These are phyloP conservation scores for Anarrhichthys ocellatus DNA, from an alignment of 2,113 vertebrate genomes.

Conservation along the genomic window DNA sequence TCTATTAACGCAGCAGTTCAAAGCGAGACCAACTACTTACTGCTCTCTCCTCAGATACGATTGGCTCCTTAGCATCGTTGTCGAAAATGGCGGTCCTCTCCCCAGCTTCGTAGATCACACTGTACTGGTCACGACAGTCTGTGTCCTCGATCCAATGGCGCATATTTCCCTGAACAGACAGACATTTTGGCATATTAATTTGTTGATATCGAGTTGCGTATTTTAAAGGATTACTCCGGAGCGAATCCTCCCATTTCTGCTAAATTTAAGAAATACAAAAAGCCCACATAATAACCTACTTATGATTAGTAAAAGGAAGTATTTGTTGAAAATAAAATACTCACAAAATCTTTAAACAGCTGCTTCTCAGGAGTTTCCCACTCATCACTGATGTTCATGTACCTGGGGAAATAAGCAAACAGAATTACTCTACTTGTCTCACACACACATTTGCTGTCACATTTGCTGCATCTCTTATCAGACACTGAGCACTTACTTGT, in stretches of 20 bases:
- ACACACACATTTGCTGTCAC: not conserved
- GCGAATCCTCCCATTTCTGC: not conserved
- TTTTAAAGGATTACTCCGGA: no score
- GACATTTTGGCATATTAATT: not conserved
- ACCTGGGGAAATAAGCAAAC: slow-evolving; percentile 73
- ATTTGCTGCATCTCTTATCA: not conserved
- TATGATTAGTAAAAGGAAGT: not conserved
- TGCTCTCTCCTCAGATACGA: slow-evolving; percentile 92
- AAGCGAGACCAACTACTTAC: slow-evolving; percentile 78
- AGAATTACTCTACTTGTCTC: not conserved
- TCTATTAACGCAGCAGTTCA: not conserved
- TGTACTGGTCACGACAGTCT: slow-evolving; percentile 98
- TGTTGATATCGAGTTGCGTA: not conserved
- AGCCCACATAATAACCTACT: not conserved
- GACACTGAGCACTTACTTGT: slow-evolving; percentile 87
- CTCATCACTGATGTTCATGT: slow-evolving; percentile 97
- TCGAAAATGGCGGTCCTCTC: slow-evolving; percentile 95
- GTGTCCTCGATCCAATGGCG: slow-evolving; percentile 96
- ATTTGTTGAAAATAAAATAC: slow-evolving; percentile 52
- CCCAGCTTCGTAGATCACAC: slow-evolving; percentile 98
- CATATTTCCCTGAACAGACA: slow-evolving; percentile 88
- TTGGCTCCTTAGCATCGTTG: slow-evolving; percentile 95
- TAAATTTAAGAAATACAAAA: not conserved
- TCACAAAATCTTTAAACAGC: slow-evolving; percentile 98
- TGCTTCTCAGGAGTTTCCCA: slow-evolving; percentile 98